A percentile compares a stretch with the other conserved stretches of the same genome.
These are phyloP conservation scores for Morphnarchus princeps DNA, from an alignment of 2,113 vertebrate species.

Conservation along the genomic window DNA sequence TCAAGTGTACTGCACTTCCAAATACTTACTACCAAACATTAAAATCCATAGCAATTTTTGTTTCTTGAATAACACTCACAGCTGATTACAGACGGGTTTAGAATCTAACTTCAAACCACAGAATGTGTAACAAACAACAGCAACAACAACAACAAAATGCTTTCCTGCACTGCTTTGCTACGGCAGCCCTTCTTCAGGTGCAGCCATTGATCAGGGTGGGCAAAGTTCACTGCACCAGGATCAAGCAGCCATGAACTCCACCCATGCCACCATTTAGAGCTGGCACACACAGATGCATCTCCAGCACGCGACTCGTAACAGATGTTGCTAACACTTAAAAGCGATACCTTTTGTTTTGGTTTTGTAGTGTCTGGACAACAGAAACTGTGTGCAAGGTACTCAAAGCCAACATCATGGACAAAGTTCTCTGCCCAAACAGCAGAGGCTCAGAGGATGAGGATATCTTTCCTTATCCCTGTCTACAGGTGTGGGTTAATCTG, in stretches of 20 bases:
- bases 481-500: conserved; percentile 74
- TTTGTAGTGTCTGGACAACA: conserved; percentile 74
- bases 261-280: not conserved
- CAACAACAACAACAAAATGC: not conserved
- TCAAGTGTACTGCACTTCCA: not conserved
- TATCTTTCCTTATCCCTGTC: conserved; percentile 70
- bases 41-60: not conserved
- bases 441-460: conserved; percentile 47
- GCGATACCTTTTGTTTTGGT: not conserved
- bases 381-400: conserved; percentile 69
- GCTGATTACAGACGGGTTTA: not conserved
- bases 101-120: not conserved
- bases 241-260: not conserved
- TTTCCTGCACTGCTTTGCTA: not conserved
- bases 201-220: rapidly evolving
- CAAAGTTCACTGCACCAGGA: rapidly evolving
- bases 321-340: not conserved
- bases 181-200: not conserved
- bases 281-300: not conserved
- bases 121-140: rapidly evolving
- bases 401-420: conserved; percentile 65
- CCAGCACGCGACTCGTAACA: rapidly evolving
- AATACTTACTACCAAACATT: not conserved
- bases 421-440: not conserved
- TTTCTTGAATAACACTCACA: not conserved